Evolutionary conservation across 2,888 invertebrate species (phyloP), one percentile per base, ranked within the genome.

Genomic region (Alloplasta piceator): DNA sequence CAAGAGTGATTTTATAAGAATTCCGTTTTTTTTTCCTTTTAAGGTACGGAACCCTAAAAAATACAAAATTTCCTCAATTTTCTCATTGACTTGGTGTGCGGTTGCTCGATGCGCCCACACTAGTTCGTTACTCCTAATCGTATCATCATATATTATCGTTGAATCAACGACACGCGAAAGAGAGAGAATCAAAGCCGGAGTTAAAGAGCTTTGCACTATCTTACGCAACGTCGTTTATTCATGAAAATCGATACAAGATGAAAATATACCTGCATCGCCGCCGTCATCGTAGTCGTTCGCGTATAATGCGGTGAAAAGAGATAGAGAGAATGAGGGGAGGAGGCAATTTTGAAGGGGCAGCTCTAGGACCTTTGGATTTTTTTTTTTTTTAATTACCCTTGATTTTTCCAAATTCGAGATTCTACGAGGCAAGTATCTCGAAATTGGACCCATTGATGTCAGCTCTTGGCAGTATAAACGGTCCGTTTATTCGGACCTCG

Each of bases 191-290:
- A 38, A 38, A 77, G 48, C 61, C 39, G 61, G 55, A 60, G 60
- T 7, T 74, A 10, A 60, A 56, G 73, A 74, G 81, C 60, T 78
- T 81, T 81, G 78, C 81, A 75, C 70, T 66, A 16, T 78, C 74
- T 81, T 81, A 78, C 78, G 81, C 81, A 81, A 81, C 66, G n/a
- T 74, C 60, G 70, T 78, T 77, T 52, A 46, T 48, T 68, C 78
- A 74, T 74, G 78, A 70, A 78, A 81, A 81, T 81, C 81, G 81
- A 81, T 81, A 81, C 74, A 71, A 74, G 74, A 81, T 70, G 74
- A 61, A 75, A 78, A 78, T 26, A 26, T 71, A 81, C 81, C 81
- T 81, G 81, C 81, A 81, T 71, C 77, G 77, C 55, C 78, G 71
- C 78, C 70, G 58, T 78, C 60, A 52, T 58, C 74, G 46, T 55